These are phyloP conservation scores for Gymnodraco acuticeps DNA, from an alignment of 2,797 vertebrate species.

Conservation along the genomic window DNA sequence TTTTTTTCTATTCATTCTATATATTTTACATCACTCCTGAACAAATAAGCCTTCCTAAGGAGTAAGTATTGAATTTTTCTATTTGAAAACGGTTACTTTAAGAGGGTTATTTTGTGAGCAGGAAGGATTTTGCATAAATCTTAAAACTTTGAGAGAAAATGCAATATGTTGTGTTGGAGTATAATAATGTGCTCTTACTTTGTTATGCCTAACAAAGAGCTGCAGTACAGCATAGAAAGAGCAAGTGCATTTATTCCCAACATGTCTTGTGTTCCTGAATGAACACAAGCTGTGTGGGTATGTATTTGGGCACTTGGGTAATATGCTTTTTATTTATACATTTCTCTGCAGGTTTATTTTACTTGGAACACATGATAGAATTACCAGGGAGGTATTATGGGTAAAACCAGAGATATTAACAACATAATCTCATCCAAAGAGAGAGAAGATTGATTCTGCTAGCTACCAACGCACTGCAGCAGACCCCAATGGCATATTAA, in stretches of 20 bases:
- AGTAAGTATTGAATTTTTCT: too few species aligned
- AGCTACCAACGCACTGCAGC: constrained; percentile 46
- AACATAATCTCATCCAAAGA: constrained; percentile 81
- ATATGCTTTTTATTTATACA: constrained; percentile 52
- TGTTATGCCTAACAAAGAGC: neutral
- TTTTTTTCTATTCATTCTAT: too few species aligned
- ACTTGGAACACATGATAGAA: constrained; percentile 63
- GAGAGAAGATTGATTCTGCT: constrained; percentile 73
- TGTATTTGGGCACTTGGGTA: neutral
- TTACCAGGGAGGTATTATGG: constrained; percentile 76
- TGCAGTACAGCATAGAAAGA: neutral
- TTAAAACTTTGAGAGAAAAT: neutral
- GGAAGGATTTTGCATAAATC: neutral
- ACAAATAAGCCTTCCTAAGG: too few species aligned
- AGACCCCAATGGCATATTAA: constrained; percentile 61
- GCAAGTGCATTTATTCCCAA: constrained; percentile 24
- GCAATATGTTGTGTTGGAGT: neutral
- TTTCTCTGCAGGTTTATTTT: constrained; percentile 38
- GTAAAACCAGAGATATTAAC: constrained; percentile 83
- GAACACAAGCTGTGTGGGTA: neutral
- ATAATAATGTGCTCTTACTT: neutral
- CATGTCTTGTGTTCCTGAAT: neutral
- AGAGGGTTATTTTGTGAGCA: neutral
- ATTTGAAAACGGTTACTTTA: neutral
- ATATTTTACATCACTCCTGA: too few species aligned